Base-by-base conservation (phyloP, 2,888 invertebrate genomes). In the Drosophila testacea region DNA sequence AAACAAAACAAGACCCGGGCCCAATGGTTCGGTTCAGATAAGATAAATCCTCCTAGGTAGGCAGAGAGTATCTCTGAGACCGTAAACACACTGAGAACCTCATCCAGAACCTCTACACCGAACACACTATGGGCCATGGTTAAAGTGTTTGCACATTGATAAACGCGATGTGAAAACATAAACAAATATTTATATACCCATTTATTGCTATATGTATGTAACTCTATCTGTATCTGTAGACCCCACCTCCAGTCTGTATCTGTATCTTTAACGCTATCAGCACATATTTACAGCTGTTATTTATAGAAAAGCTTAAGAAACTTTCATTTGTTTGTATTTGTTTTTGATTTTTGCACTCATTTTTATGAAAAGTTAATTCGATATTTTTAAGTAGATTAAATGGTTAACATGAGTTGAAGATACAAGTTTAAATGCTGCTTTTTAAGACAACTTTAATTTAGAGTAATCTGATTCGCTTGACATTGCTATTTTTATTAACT, bases 101-200 rank as follows among this genome's bases (percentile, higher is more conserved):
- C 38, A 47, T 3, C 32, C 30, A 41, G 27, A 39, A 39, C 30
- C 52, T 10, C 32, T 22, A 46, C 36, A 44, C 13, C 28, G 16
- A 34, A 34, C 38, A 34, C 38, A 55, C 41, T 30, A 13, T 54
- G 41, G 54, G 54, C 41, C 54, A 22, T 48, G 60, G 56, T 38
- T 60, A 41, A 48, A 59, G 39, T 64, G 74, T 59, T 88, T 88
- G 80, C 72, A 70, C 54, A 60, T 65, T 79, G 83, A 83, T 83
- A 83, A 88, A 69, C 65, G 52, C 39, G 48, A 81, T 83, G 70
- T 73, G 76, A 84, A 88, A 77, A 69, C 70, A 73, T 63, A 68
- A 46, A 67, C 74, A 84, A 83, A 81, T 84, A 83, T 83, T 87
- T 42, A 42, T 42, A 59, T 34, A 62, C 65, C 68, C 75, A 73